phyloP scores from a whole-genome alignment of 2,797 vertebrate genomes.

The Acipenser transmontanus region DNA sequence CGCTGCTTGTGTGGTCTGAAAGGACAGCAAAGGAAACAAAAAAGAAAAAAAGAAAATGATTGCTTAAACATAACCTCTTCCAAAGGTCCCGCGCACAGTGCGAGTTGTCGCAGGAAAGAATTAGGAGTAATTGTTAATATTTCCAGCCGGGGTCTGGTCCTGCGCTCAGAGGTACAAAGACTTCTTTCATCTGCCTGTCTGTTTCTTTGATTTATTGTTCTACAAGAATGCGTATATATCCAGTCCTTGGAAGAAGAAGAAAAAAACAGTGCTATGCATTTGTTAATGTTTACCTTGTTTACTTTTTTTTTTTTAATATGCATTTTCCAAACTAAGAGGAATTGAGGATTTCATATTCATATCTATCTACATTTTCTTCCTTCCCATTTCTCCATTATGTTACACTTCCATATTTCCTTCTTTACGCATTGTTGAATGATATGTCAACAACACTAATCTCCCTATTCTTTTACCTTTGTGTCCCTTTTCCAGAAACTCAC shows the following conservation, averaged over 20 bases:
- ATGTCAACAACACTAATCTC: no score
- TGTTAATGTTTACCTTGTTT: no score
- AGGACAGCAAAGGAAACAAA: slow-evolving; percentile 13
- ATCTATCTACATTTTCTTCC: no score
- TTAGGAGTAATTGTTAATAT: slow-evolving; percentile 22
- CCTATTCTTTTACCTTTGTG: no score
- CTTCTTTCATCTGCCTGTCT: slow-evolving; percentile 29
- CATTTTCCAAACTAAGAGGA: no score
- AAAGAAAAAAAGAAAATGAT: slow-evolving; percentile 22
- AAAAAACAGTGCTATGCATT: slow-evolving; percentile 24
- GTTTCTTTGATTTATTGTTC: slow-evolving; percentile 27
- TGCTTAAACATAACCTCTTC: slow-evolving; percentile 11
- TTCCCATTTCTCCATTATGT: no score
- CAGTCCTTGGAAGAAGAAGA: slow-evolving; percentile 27
- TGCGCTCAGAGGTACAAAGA: slow-evolving; percentile 20
- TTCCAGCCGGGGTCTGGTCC: slow-evolving; percentile 21
- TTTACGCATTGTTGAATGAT: no score
- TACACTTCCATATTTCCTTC: no score
- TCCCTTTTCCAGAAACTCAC: no score
- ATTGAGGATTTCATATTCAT: no score
- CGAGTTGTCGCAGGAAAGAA: slow-evolving; percentile 6
- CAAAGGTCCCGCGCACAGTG: slow-evolving; percentile 11
- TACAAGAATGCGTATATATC: slow-evolving; percentile 24
- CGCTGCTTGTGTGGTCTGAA: slow-evolving; percentile 23
- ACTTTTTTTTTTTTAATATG: no score